Conservation (phyloP, 2,888 invertebrate species). For the Lithophane socia region DNA sequence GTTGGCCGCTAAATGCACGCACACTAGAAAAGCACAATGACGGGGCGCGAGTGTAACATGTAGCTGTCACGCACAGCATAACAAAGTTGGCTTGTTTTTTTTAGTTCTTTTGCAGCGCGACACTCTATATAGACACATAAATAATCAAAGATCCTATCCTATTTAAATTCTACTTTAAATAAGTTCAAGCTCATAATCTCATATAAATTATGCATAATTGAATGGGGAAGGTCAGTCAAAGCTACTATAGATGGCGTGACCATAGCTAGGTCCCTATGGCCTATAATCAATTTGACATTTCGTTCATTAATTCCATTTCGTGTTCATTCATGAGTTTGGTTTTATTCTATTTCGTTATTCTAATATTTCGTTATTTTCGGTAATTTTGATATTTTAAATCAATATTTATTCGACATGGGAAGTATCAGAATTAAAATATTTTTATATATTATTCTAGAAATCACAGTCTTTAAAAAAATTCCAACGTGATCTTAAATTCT, state of each 20-base stretch:
- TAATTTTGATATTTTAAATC: background rate
- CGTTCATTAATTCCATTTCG: background rate
- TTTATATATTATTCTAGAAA: too few relatives aligned
- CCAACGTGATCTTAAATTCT: background rate
- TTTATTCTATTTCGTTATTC: background rate
- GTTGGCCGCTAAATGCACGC: too few relatives aligned
- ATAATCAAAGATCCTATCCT: background rate
- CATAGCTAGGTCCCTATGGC: background rate
- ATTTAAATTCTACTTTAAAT: constrained; percentile 12
- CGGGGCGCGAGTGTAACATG: too few relatives aligned
- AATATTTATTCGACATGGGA: background rate
- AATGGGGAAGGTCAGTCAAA: background rate
- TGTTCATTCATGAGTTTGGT: background rate
- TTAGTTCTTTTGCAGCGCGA: too few relatives aligned
- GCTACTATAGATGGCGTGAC: background rate
- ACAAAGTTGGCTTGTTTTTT: too few relatives aligned
- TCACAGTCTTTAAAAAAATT: background rate
- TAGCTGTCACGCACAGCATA: too few relatives aligned
- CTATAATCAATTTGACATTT: background rate
- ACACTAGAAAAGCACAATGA: too few relatives aligned
- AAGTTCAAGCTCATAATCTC: constrained; percentile 24
- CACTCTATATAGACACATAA: background rate
- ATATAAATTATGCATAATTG: constrained; percentile 10
- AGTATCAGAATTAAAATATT: background rate
- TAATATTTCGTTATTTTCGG: background rate